A percentile compares a stretch with the other conserved stretches of the same genome.
These are phyloP conservation scores for Oceanodroma tethys DNA, from an alignment of 2,113 vertebrate genomes.

Conservation along the genomic window DNA sequence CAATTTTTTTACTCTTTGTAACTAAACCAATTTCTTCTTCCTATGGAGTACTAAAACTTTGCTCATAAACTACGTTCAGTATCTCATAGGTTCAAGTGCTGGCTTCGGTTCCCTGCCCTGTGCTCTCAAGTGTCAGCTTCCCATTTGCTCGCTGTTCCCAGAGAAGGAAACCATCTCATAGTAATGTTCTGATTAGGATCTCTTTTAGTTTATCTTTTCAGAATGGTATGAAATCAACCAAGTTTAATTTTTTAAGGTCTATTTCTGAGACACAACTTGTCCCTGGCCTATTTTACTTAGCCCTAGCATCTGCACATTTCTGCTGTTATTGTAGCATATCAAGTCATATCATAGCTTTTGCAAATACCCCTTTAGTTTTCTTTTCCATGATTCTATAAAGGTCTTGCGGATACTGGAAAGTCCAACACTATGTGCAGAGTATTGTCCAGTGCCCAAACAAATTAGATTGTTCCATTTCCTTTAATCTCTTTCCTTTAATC, in stretches of 20 bases:
- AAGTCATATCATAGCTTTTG: not conserved
- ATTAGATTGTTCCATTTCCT: not conserved
- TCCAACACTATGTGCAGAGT: not conserved
- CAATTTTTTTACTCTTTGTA: not conserved
- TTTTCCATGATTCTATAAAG: not conserved
- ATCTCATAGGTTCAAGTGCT: not conserved
- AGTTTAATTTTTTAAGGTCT: not conserved
- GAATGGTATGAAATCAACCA: not conserved
- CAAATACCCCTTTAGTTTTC: not conserved
- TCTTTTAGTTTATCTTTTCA: not conserved
- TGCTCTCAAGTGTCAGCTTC: not conserved
- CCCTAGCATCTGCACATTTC: not conserved
- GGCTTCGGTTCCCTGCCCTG: not conserved
- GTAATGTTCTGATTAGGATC: not conserved
- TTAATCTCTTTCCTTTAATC: not conserved
- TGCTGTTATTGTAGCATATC: not conserved
- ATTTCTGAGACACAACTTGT: not conserved
- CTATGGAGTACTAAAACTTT: not conserved
- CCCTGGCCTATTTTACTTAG: not conserved
- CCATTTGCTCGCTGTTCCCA: accelerated
- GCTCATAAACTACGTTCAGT: not conserved
- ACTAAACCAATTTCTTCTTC: not conserved
- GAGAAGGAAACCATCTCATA: not conserved
- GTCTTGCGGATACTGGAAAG: not conserved
- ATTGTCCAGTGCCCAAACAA: not conserved